phyloP scores from a whole-genome alignment of 2,113 vertebrate genomes.

The Planiliza haematocheilus region DNA sequence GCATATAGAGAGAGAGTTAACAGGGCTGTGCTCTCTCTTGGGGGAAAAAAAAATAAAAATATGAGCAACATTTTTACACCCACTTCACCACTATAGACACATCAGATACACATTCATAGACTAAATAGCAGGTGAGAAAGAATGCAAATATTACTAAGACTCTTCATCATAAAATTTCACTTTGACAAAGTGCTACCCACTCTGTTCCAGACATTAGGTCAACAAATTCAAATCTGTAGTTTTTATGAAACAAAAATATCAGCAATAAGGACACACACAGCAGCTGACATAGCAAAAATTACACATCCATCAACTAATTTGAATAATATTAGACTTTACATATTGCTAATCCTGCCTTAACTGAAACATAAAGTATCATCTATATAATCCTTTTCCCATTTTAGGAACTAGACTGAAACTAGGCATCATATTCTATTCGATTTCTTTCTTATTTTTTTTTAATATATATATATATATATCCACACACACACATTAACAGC shows the following conservation, averaged over 20 bases:
- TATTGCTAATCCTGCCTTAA: background rate
- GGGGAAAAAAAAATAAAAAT: background rate
- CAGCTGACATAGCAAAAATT: background rate
- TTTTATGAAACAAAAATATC: slow-evolving; percentile 6
- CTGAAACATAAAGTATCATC: slow-evolving; percentile 1
- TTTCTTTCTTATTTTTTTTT: slow-evolving; percentile 7
- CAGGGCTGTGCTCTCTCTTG: background rate
- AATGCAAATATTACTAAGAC: slow-evolving; percentile 15
- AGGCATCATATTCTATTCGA: background rate
- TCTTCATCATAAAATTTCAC: slow-evolving; percentile 13
- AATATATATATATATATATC: background rate
- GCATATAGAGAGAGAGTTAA: slow-evolving; percentile 2
- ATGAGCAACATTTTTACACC: slow-evolving; percentile 22
- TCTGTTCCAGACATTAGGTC: slow-evolving; percentile 18
- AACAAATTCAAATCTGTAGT: slow-evolving; percentile 19
- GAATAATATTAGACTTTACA: background rate
- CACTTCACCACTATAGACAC: slow-evolving; percentile 11
- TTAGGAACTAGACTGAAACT: background rate
- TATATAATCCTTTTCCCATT: background rate
- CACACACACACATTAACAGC: background rate
- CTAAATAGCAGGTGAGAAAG: background rate
- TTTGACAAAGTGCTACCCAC: slow-evolving; percentile 11
- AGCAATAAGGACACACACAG: slow-evolving; percentile 2
- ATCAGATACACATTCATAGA: slow-evolving; percentile 6
- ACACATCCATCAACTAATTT: background rate